These are phyloP conservation scores for Alligator sinensis DNA, from an alignment of 2,113 vertebrate genomes.

Conservation along the genomic window DNA sequence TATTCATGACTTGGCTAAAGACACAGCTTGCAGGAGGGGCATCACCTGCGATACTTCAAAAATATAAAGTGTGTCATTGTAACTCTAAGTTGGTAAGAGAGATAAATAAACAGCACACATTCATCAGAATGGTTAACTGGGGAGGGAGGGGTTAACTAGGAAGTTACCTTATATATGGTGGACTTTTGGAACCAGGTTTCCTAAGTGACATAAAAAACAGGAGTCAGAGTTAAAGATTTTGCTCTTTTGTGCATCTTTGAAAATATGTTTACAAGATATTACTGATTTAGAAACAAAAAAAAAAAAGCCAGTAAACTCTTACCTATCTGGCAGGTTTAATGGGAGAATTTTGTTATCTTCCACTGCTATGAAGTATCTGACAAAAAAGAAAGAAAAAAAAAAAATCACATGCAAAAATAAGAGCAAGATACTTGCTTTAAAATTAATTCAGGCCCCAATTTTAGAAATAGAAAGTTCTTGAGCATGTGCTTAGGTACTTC, in stretches of 20 bases:
- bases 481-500: background rate
- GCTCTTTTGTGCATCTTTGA: background rate
- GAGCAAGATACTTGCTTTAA: background rate
- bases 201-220: slow-evolving; percentile 63
- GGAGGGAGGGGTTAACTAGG: background rate
- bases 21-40: slow-evolving; percentile 91
- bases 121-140: background rate
- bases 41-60: slow-evolving; percentile 89
- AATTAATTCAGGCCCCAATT: background rate
- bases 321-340: slow-evolving; percentile 84
- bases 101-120: background rate
- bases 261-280: background rate
- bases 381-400: background rate
- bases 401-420: background rate
- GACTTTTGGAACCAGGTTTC: slow-evolving; percentile 74
- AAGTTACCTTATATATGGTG: slow-evolving; percentile 92
- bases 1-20: slow-evolving; percentile 93
- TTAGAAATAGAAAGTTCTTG: background rate
- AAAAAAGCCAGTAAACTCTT: slow-evolving; percentile 55
- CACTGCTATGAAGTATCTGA: slow-evolving; percentile 91
- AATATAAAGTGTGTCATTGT: slow-evolving; percentile 47
- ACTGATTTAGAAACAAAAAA: background rate
- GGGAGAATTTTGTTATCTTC: slow-evolving; percentile 84
- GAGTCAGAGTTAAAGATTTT: slow-evolving; percentile 19
- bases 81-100: slow-evolving; percentile 9